A percentile compares a stretch with the other conserved stretches of the same genome.
phyloP scores from a whole-genome alignment of 2,113 vertebrate genomes.

The Anarhynchus alexandrinus region DNA sequence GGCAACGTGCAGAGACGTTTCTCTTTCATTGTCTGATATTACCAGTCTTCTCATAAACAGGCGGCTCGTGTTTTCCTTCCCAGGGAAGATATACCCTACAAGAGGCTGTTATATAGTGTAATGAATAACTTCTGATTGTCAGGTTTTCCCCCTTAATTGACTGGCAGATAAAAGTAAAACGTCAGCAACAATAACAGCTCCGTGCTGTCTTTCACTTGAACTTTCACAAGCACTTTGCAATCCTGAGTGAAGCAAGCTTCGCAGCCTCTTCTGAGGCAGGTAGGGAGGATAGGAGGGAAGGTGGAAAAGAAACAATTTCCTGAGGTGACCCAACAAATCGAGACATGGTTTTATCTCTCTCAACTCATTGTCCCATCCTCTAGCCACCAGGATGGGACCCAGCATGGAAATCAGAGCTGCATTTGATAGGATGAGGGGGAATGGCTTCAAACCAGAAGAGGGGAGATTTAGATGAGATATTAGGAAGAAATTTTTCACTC shows the following conservation, averaged over 20 bases:
- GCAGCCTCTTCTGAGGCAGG: background rate
- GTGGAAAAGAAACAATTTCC: background rate
- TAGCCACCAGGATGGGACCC: background rate
- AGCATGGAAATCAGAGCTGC: background rate
- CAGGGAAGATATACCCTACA: background rate
- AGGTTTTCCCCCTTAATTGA: background rate
- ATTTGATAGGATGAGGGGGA: background rate
- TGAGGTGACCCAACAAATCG: background rate
- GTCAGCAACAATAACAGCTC: background rate
- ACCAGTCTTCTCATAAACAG: background rate
- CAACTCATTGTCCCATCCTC: background rate
- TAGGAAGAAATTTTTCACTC: too few species aligned
- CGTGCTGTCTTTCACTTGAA: background rate
- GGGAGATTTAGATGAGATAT: too few species aligned
- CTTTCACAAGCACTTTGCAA: background rate
- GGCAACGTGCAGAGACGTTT: accelerated
- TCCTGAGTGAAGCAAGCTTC: background rate
- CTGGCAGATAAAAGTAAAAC: background rate
- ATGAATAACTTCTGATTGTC: background rate
- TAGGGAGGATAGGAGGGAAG: background rate
- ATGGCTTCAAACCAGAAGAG: too few species aligned
- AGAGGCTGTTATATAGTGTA: background rate
- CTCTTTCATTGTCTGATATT: background rate
- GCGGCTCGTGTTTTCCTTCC: background rate
- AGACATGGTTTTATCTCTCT: background rate